phyloP scores from a whole-genome alignment of 1,140 invertebrate genomes.

The Condylostylus longicornis region DNA sequence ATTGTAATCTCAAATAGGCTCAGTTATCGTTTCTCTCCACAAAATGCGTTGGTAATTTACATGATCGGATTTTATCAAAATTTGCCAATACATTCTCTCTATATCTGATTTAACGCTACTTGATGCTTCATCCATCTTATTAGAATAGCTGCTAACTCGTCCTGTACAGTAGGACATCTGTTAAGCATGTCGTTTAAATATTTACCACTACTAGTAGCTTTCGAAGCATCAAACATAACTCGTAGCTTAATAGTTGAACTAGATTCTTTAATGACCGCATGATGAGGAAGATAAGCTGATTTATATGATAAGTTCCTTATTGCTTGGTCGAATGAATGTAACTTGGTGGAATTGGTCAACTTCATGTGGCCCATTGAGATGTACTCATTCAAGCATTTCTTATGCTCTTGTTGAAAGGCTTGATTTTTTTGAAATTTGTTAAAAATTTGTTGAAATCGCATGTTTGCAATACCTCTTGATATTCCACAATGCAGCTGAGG shows the following conservation, averaged over 20 bases:
- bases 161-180: constrained; percentile 21
- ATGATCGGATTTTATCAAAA: too few species aligned
- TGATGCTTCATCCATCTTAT: constrained; percentile 17
- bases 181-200: constrained; percentile 19
- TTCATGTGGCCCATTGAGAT: constrained; percentile 17
- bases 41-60: too few species aligned
- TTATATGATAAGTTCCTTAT: neutral
- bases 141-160: constrained; percentile 15
- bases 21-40: too few species aligned
- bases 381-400: constrained; percentile 18
- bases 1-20: too few species aligned
- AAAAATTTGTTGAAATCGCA: too few species aligned
- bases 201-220: constrained; percentile 8
- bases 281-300: constrained; percentile 25
- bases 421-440: constrained; percentile 9
- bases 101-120: constrained; percentile 22
- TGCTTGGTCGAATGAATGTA: too few species aligned
- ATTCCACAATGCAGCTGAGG: too few species aligned
- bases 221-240: constrained; percentile 17
- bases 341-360: constrained; percentile 1
- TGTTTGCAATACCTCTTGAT: too few species aligned
- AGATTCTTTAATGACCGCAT: constrained; percentile 12
- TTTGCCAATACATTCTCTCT: constrained; percentile 22
- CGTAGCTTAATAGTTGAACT: constrained; percentile 14
- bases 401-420: constrained; percentile 10